phyloP scores from a whole-genome alignment of 2,888 invertebrate species.

The Eilema depressum region DNA sequence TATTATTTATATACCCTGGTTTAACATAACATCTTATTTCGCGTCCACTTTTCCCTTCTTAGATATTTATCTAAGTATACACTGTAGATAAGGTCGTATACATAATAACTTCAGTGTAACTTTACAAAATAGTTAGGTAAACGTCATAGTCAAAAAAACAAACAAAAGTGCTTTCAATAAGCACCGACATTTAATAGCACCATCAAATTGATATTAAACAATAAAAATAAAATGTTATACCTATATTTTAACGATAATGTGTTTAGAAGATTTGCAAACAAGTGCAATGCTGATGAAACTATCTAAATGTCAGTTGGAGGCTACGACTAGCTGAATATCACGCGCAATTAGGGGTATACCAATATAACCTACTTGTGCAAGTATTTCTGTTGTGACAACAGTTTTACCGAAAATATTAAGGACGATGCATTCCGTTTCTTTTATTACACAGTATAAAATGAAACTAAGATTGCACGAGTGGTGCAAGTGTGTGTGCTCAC shows the following conservation, averaged over 20 bases:
- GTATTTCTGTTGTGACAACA: constrained; percentile 11
- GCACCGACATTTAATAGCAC: neutral
- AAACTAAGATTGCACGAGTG: neutral
- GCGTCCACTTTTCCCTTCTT: neutral
- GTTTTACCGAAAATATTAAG: constrained; percentile 10
- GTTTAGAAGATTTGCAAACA: neutral
- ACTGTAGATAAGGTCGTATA: too few relatives aligned
- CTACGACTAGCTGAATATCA: constrained; percentile 8
- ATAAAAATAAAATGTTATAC: neutral
- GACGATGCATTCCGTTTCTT: neutral
- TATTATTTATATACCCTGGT: too few relatives aligned
- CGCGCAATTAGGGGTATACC: constrained; percentile 32
- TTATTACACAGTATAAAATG: neutral
- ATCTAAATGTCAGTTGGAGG: constrained; percentile 18
- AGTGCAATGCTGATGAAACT: constrained; percentile 5
- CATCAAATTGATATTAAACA: neutral
- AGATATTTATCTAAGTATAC: too few relatives aligned
- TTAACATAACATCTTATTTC: too few relatives aligned
- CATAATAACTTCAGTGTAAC: too few relatives aligned
- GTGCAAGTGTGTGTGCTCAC: neutral
- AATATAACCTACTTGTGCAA: constrained; percentile 5
- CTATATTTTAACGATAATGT: neutral
- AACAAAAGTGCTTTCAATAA: neutral
- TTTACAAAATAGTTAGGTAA: too few relatives aligned
- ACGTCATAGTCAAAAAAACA: neutral